Conservation (phyloP, 1,140 invertebrate species). For the Drosophila malerkotliana region DNA sequence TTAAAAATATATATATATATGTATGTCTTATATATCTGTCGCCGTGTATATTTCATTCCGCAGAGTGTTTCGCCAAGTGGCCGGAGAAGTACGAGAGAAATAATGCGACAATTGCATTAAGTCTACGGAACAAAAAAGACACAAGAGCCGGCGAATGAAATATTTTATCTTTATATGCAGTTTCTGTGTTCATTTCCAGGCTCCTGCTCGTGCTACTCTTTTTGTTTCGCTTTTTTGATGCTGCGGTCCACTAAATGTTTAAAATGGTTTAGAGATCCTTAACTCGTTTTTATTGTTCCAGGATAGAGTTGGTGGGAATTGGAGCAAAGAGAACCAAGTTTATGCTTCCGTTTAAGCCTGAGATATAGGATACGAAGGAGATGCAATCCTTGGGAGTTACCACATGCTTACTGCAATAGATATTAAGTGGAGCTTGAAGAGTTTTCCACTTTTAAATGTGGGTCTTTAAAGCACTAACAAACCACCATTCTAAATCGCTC, state of each 20-base stretch:
- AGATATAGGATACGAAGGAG: constrained; percentile 14
- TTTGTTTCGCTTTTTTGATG: constrained; percentile 5
- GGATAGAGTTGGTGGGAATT: constrained; percentile 24
- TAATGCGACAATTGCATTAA: constrained; percentile 66
- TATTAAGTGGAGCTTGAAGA: not conserved
- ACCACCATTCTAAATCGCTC: constrained; percentile 20
- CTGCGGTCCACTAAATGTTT: constrained; percentile 60
- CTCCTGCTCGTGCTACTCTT: not conserved
- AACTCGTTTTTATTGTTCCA: constrained; percentile 52
- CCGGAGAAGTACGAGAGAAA: constrained; percentile 34
- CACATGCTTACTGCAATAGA: constrained; percentile 14
- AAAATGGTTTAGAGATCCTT: constrained; percentile 59
- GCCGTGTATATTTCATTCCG: constrained; percentile 38
- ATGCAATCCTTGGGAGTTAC: constrained; percentile 14
- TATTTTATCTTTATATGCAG: constrained; percentile 61
- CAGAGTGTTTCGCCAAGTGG: constrained; percentile 25
- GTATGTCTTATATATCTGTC: constrained; percentile 21
- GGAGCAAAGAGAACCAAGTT: constrained; percentile 1
- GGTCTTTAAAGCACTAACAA: not conserved
- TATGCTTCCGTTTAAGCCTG: constrained; percentile 30
- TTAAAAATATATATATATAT: constrained; percentile 44
- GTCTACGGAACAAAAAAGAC: constrained; percentile 32
- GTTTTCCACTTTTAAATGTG: not conserved
- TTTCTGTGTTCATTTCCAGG: constrained; percentile 12
- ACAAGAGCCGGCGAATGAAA: constrained; percentile 35